Evolutionary conservation across 1,140 invertebrate species (phyloP).

Genomic region (Drosophila fuyamai): DNA sequence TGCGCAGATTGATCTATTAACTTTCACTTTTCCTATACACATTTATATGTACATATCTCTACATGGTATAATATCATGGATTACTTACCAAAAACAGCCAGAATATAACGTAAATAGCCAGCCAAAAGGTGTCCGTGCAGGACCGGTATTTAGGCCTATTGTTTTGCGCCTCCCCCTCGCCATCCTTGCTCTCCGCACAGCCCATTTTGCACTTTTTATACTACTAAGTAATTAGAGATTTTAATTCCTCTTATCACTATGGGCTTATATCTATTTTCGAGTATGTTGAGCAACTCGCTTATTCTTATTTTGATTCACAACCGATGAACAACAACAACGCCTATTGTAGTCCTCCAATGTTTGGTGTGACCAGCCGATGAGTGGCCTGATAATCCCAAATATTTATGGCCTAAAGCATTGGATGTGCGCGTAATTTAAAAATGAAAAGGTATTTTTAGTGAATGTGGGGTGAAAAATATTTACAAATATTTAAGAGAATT

Average conservation of each 20-base stretch:
- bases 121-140: conserved; percentile 95
- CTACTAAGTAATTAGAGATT: conserved; percentile 1
- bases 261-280: conserved; percentile 18
- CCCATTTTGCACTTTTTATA: conserved; percentile 67
- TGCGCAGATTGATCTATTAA: conserved; percentile 51
- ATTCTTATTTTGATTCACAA: conserved; percentile 64
- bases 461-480: too few relatives aligned
- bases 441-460: too few relatives aligned
- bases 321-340: conserved; percentile 50
- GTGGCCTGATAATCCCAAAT: background rate
- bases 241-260: conserved; percentile 11
- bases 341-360: conserved; percentile 26
- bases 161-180: conserved; percentile 62
- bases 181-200: conserved; percentile 78
- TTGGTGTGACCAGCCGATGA: conserved; percentile 28
- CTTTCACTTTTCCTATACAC: conserved; percentile 60
- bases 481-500: too few relatives aligned
- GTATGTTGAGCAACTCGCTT: conserved; percentile 48
- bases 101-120: conserved; percentile 93
- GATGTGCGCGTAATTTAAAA: background rate
- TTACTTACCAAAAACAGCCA: conserved; percentile 94
- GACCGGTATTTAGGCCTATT: conserved; percentile 85
- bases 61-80: background rate
- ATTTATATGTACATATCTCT: background rate
- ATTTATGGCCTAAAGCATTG: background rate